phyloP scores from a whole-genome alignment of 2,888 invertebrate species.

The Lochmaea capreae region DNA sequence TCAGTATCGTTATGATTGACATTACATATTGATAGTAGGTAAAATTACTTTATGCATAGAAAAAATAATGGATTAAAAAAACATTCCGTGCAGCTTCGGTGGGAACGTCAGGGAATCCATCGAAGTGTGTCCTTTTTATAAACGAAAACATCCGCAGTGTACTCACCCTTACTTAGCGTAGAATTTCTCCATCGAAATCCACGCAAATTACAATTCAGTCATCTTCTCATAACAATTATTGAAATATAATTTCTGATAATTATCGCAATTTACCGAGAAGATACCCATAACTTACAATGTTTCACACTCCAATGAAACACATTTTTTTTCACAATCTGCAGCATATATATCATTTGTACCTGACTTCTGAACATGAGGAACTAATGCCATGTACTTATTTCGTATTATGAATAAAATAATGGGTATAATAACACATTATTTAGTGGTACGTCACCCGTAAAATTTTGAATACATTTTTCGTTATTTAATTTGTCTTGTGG shows the following conservation, averaged over 20 bases:
- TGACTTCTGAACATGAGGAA: slow-evolving; percentile 27
- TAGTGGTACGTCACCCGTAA: slow-evolving; percentile 38
- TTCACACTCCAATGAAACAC: slow-evolving; percentile 19
- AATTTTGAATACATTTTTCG: slow-evolving; percentile 36
- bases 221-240: slow-evolving; percentile 13
- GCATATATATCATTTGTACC: slow-evolving; percentile 9
- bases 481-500: slow-evolving; percentile 40
- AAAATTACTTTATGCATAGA: background rate
- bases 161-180: background rate
- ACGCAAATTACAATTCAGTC: background rate
- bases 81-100: background rate
- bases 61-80: background rate
- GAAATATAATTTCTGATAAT: slow-evolving; percentile 26
- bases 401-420: slow-evolving; percentile 41
- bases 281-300: slow-evolving; percentile 6
- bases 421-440: slow-evolving; percentile 36
- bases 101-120: background rate
- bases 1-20: too few species aligned
- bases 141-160: background rate
- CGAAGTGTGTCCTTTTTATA: background rate
- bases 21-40: too few species aligned
- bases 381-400: slow-evolving; percentile 38
- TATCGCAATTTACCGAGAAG: slow-evolving; percentile 12
- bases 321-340: slow-evolving; percentile 7
- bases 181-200: background rate